These are phyloP conservation scores for Caenorhabditis wallacei DNA, from an alignment of 2,888 invertebrate species.

Conservation along the genomic window DNA sequence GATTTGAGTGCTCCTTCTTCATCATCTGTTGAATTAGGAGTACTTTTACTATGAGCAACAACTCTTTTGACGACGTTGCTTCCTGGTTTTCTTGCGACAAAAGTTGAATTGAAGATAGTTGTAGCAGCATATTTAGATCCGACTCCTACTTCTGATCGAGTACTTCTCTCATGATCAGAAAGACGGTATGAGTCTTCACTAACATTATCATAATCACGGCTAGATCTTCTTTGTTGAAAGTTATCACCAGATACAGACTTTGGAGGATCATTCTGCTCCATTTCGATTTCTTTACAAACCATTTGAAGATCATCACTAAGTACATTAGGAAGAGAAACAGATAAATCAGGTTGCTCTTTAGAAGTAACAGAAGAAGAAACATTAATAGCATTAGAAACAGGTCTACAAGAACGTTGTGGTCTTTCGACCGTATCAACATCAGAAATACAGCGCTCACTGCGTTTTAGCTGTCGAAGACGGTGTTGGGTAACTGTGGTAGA, in stretches of 20 bases:
- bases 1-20: constrained; percentile 67
- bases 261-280: constrained; percentile 70
- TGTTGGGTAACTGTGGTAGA: constrained; percentile 61
- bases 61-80: constrained; percentile 80
- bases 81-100: constrained; percentile 80
- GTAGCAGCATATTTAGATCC: constrained; percentile 63
- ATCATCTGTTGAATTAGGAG: constrained; percentile 71
- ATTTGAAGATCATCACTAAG: constrained; percentile 77
- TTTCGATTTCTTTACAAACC: constrained; percentile 72
- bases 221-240: constrained; percentile 72
- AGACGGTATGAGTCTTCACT: constrained; percentile 81
- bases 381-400: constrained; percentile 50
- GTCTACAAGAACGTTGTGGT: constrained; percentile 57
- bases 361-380: constrained; percentile 33
- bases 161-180: constrained; percentile 74
- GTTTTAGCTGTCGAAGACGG: constrained; percentile 63
- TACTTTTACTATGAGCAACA: constrained; percentile 69
- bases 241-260: constrained; percentile 81
- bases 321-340: constrained; percentile 81
- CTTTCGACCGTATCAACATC: constrained; percentile 65
- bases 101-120: constrained; percentile 74
- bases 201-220: constrained; percentile 77
- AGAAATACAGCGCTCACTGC: constrained; percentile 64
- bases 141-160: constrained; percentile 67
- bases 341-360: constrained; percentile 69